Evolutionary conservation across 2,888 invertebrate genomes (phyloP).

Genomic region (Drosophila pseudotakahashii): DNA sequence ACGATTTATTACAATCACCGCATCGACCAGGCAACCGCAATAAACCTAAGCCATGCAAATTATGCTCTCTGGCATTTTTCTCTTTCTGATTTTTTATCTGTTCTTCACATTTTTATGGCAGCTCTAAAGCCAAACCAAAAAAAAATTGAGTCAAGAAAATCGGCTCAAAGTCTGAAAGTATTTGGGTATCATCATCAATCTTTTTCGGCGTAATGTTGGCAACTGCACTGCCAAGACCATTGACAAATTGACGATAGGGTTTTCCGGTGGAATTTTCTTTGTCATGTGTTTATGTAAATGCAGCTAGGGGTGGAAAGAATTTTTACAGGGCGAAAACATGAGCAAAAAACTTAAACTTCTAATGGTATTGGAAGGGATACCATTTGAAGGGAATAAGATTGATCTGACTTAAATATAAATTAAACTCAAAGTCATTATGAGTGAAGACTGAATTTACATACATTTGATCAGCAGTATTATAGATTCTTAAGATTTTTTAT

Average conservation of each 20-base stretch:
- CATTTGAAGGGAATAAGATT: not conserved
- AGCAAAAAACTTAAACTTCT: not conserved
- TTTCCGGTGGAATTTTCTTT: slow-evolving; percentile 4
- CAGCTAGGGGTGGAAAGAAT: slow-evolving; percentile 6
- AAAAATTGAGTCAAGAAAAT: slow-evolving; percentile 26
- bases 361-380: not conserved
- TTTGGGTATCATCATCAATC: slow-evolving; percentile 44
- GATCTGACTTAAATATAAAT: not conserved
- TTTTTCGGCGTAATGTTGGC: slow-evolving; percentile 23
- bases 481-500: too few species aligned
- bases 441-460: too few species aligned
- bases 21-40: slow-evolving; percentile 42
- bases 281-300: slow-evolving; percentile 36
- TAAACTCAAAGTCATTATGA: too few species aligned
- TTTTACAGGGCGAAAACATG: not conserved
- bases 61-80: slow-evolving; percentile 5
- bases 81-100: slow-evolving; percentile 23
- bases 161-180: slow-evolving; percentile 44
- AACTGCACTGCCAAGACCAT: slow-evolving; percentile 42
- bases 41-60: slow-evolving; percentile 48
- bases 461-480: too few species aligned
- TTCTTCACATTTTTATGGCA: slow-evolving; percentile 39
- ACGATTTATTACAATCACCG: slow-evolving; percentile 55
- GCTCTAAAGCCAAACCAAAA: slow-evolving; percentile 15
- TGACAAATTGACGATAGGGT: slow-evolving; percentile 45